phyloP scores from a whole-genome alignment of 2,797 vertebrate genomes.

The Synanceia verrucosa region DNA sequence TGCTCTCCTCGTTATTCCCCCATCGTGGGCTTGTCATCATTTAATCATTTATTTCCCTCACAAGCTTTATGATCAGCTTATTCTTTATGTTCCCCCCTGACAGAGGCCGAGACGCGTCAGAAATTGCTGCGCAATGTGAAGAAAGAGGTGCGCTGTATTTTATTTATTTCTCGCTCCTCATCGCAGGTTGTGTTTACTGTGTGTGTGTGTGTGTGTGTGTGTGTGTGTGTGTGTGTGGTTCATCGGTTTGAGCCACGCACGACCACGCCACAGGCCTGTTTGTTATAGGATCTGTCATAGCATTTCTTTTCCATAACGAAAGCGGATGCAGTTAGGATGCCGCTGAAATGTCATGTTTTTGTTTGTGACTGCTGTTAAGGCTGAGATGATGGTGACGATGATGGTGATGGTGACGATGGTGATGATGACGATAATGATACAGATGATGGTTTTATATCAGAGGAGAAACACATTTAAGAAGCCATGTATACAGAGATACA shows the following conservation, averaged over 20 bases:
- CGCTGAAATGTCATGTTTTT: conserved; percentile 11
- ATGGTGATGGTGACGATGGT: conserved; percentile 27
- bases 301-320: conserved; percentile 6
- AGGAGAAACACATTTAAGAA: background rate
- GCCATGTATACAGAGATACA: background rate
- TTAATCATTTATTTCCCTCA: conserved; percentile 33
- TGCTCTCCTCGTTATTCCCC: background rate
- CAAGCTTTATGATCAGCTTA: conserved; percentile 27
- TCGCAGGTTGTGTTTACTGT: conserved; percentile 29
- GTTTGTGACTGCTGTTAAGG: conserved; percentile 23
- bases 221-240: background rate
- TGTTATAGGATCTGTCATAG: conserved; percentile 12
- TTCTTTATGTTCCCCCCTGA: conserved; percentile 66
- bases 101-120: conserved; percentile 95
- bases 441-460: conserved; percentile 18
- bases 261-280: conserved; percentile 49
- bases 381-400: conserved; percentile 35
- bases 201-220: background rate
- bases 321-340: background rate
- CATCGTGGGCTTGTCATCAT: conserved; percentile 35
- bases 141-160: conserved; percentile 90
- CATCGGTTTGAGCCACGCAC: conserved; percentile 11
- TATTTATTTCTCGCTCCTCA: background rate
- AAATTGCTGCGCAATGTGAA: conserved; percentile 95
- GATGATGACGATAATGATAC: conserved; percentile 2